Evolutionary conservation across 2,113 vertebrate genomes (phyloP), one percentile per base, ranked within the genome.

Genomic region (Rhinopomastus cyanomelas): DNA sequence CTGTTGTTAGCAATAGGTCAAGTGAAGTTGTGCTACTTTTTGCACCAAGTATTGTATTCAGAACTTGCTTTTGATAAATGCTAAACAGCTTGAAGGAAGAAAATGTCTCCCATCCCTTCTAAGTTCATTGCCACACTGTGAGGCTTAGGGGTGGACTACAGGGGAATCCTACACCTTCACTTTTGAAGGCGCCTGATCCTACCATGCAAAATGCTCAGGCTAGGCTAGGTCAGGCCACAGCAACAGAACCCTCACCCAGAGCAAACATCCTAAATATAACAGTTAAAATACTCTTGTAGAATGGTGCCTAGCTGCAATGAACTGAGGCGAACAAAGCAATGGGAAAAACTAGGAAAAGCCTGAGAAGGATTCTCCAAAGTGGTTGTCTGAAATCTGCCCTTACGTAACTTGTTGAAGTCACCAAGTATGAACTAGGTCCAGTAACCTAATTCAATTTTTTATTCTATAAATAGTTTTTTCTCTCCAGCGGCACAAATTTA

Each of bases 351-450:
- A 16, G 44, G 20, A 66, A 87, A 73, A 92, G 16, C 8, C 59
- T 44, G 53, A 79, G 52, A 78, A 87, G n/a, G 34, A 51, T 34
- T 77, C 56, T 85, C 22, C 29, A 66, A 34, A 92, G 52, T 66
- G 29, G 21, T 71, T n/a, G 16, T 64, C 88, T 92, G 69, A 88
- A 94, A 86, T 75, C 44, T 92, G 49, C 30, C 68, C 85, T 95
- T 87, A 74, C n/a, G 23, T 92, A 94, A 94, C 88, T 94, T 78
- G 73, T 60, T 93, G 85, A 95, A 93, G 77, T 92, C 85, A 95
- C 65, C 53, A 67, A 86, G 49, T 51, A 81, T 61, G 87, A 92
- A 72, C 57, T 46, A 57, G 23, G 53, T 84, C 85, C 88, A 89
- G 69, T 36, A 86, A 91, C 82, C 44, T 88, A 52, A 81, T 95